Evolutionary conservation across 2,113 vertebrate species (phyloP), one percentile per base, ranked within the genome.

Genomic region (Lucifuga dentata): DNA sequence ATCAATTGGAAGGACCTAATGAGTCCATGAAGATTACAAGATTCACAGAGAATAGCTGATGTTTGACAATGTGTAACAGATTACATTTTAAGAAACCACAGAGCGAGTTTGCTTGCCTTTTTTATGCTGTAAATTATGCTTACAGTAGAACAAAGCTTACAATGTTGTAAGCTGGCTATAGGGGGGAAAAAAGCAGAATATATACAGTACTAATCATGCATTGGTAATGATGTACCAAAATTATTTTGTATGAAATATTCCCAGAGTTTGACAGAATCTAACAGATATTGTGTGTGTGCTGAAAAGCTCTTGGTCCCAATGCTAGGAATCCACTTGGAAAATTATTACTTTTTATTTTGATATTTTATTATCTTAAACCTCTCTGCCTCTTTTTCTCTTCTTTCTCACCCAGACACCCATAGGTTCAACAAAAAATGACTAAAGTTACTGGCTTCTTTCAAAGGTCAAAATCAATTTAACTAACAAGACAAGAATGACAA

Each of bases 381-480:
- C 11, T 13, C 2, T 52, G 0, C 50, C 56, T 2, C 5, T 36
- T n/a, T 12, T 53, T 21, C 11, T 8, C 35, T 9, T 61, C 49
- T 9, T 35, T n/a, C 16, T 11, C 12, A 35, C 21, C 0, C 43
- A 20, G 12, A 41, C 17, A 29, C 35, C 16, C 21, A 43, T 38
- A 58, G 6, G 57, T 56, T 81, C 11, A 50, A 44, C 50, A 36
- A 33, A 69, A 73, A 66, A 69, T 56, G 26, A 61, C 43, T 80
- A 79, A 68, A 53, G 35, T 35, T 43, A 58, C 45, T 70, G 62
- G 63, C 61, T 29, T 48, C 61, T 63, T 44, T 51, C 44, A 84
- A 74, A 73, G 79, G 72, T 86, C 77, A 73, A 73, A 80, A 84
- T 81, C 69, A 71, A 87, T 88, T 88, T 85, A 70, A 71, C 64